Evolutionary conservation across 2,797 vertebrate genomes (phyloP).

Genomic region (Botia almorhae): DNA sequence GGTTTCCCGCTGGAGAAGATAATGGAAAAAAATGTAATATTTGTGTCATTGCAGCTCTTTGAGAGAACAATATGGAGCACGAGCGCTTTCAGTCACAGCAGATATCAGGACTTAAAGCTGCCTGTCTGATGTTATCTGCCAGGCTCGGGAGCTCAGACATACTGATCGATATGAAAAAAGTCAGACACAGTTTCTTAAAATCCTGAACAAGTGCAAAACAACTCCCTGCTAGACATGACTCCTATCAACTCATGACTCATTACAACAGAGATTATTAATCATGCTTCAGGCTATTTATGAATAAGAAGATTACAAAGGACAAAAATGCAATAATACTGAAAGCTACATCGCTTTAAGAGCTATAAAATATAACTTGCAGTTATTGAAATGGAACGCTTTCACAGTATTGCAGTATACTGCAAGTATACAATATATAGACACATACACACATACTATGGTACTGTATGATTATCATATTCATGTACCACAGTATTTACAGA

Average conservation of each 20-base stretch:
- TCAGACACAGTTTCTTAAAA: constrained; percentile 53
- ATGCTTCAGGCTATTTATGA: neutral
- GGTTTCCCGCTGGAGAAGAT: constrained; percentile 65
- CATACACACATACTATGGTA: too few relatives aligned
- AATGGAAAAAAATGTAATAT: constrained; percentile 64
- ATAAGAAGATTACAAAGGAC: neutral
- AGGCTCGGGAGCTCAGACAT: constrained; percentile 45
- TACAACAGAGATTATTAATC: constrained; percentile 17
- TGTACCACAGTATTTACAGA: too few relatives aligned
- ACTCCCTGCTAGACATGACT: constrained; percentile 12
- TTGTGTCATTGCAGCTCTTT: constrained; percentile 42
- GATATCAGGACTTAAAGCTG: constrained; percentile 44
- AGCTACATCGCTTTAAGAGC: neutral
- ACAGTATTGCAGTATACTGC: neutral
- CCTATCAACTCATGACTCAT: constrained; percentile 3
- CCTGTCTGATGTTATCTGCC: constrained; percentile 54
- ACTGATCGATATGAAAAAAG: constrained; percentile 57
- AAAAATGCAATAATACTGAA: neutral
- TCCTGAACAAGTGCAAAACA: constrained; percentile 42
- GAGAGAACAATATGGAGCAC: constrained; percentile 64
- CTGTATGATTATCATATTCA: too few relatives aligned
- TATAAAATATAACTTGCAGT: neutral
- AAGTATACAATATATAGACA: neutral
- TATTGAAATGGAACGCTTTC: neutral
- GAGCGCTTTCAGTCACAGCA: constrained; percentile 39